A percentile compares a stretch with the other conserved stretches of the same genome.
Evolutionary conservation across 1,140 invertebrate species (phyloP).

Genomic region (Laupala kohalensis): DNA sequence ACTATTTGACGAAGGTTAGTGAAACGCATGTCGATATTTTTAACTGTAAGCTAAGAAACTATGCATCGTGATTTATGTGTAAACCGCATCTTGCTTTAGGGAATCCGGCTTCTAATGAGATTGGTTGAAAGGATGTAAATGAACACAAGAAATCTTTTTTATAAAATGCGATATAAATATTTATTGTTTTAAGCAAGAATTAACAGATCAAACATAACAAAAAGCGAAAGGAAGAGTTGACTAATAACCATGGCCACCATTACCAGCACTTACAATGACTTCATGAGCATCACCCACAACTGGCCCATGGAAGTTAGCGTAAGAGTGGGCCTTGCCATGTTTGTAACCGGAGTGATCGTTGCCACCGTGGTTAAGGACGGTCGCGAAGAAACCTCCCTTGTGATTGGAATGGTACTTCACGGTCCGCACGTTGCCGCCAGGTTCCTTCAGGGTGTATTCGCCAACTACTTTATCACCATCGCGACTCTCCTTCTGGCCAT

Average conservation of each 20-base stretch:
- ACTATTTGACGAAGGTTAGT: too few species aligned
- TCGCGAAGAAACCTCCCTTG: constrained; percentile 21
- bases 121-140: too few species aligned
- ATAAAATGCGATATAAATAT: too few species aligned
- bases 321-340: constrained; percentile 29
- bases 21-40: too few species aligned
- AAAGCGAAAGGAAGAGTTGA: neutral
- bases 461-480: constrained; percentile 15
- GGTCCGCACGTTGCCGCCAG: constrained; percentile 31
- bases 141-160: too few species aligned
- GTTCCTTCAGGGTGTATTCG: constrained; percentile 25
- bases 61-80: too few species aligned
- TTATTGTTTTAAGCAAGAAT: too few species aligned
- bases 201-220: neutral
- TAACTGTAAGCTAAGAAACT: too few species aligned
- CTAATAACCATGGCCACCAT: neutral
- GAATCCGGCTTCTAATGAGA: too few species aligned
- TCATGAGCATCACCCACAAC: constrained; percentile 26
- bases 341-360: constrained; percentile 4
- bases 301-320: constrained; percentile 31
- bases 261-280: constrained; percentile 13
- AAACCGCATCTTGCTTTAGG: too few species aligned
- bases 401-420: constrained; percentile 23
- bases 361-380: constrained; percentile 1
- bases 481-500: constrained; percentile 15